phyloP scores from a whole-genome alignment of 2,888 invertebrate genomes.

The Sinodicranocentrus sp. region DNA sequence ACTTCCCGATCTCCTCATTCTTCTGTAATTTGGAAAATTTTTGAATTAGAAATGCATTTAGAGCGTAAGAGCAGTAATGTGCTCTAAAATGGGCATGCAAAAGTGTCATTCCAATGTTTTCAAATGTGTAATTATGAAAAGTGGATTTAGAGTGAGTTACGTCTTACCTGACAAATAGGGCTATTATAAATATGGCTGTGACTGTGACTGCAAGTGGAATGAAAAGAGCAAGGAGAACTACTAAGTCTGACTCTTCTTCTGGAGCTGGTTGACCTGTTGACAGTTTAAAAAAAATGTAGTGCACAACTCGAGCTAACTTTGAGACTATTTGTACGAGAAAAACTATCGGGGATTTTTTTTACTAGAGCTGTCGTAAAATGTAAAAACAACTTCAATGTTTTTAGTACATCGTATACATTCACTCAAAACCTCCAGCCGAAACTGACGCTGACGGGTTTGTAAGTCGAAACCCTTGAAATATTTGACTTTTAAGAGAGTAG shows the following conservation, averaged over 20 bases:
- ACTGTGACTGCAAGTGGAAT: conserved; percentile 68
- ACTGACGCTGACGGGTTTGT: too few relatives aligned
- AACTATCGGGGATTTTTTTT: too few relatives aligned
- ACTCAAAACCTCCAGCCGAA: too few relatives aligned
- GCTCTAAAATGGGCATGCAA: not conserved
- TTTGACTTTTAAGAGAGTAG: too few relatives aligned
- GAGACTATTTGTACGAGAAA: too few relatives aligned
- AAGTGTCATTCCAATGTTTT: not conserved
- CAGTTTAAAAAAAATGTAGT: too few relatives aligned
- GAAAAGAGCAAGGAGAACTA: conserved; percentile 69
- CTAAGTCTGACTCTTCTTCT: conserved; percentile 69
- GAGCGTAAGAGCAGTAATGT: not conserved
- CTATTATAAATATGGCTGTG: conserved; percentile 72
- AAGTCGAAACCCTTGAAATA: too few relatives aligned
- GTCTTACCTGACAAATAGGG: conserved; percentile 72
- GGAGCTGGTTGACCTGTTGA: conserved; percentile 30
- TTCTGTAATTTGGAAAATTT: conserved; percentile 52
- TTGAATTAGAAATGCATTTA: not conserved
- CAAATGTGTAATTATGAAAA: not conserved
- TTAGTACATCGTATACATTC: too few relatives aligned
- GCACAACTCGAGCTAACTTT: too few relatives aligned
- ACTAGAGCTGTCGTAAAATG: too few relatives aligned
- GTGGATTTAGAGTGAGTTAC: too few relatives aligned
- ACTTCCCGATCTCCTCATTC: conserved; percentile 71
- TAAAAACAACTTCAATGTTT: too few relatives aligned